Evolutionary conservation across 2,113 vertebrate genomes (phyloP).

Genomic region (Odobenus rosmarus): DNA sequence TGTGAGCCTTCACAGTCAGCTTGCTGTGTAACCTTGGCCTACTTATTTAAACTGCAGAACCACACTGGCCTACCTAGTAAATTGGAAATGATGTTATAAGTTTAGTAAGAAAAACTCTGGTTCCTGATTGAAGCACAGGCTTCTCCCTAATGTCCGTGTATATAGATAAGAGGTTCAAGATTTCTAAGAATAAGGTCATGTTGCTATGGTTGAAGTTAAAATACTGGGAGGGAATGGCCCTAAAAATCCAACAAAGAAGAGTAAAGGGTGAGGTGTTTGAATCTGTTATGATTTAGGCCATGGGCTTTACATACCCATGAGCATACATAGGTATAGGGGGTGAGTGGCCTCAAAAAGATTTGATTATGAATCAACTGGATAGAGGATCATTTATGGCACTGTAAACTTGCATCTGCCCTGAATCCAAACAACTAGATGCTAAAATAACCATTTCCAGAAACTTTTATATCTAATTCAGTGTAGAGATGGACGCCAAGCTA

Average conservation of each 20-base stretch:
- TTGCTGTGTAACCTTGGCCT: conserved; percentile 12
- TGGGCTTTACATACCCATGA: background rate
- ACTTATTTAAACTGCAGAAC: background rate
- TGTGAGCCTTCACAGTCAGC: background rate
- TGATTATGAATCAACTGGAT: background rate
- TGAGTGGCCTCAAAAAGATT: background rate
- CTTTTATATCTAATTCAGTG: background rate
- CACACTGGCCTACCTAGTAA: background rate
- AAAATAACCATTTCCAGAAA: background rate
- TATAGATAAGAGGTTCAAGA: background rate
- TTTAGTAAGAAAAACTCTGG: background rate
- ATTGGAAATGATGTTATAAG: background rate
- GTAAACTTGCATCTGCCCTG: background rate
- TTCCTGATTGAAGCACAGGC: background rate
- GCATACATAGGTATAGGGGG: background rate
- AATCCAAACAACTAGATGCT: background rate
- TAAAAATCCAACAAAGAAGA: background rate
- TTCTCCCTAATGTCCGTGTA: background rate
- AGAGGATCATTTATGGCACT: background rate
- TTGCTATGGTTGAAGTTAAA: background rate
- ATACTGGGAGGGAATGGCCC: background rate
- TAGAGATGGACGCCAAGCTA: background rate
- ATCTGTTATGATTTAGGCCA: background rate
- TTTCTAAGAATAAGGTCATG: background rate
- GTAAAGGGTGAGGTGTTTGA: background rate